Base-by-base conservation (phyloP, 2,797 vertebrate species). In the Euphonia xanthogaster region DNA sequence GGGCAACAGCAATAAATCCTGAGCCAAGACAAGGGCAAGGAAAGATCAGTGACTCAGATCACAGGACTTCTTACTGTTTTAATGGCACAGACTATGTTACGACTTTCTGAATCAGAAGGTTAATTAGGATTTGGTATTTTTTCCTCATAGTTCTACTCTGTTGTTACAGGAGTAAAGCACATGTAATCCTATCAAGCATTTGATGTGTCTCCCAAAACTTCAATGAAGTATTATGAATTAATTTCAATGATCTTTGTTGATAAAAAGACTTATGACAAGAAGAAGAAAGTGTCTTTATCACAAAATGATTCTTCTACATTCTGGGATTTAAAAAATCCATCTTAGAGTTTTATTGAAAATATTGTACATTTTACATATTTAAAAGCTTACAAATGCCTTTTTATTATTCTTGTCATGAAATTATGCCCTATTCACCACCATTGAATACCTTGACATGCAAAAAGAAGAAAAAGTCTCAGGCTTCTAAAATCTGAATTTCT, bases 401-500 rank as follows among this genome's bases (percentile, higher is more conserved):
- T 68, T 62, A 80, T 54, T 78, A 23, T 72, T 90, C 54, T 68
- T 84, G 22, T 72, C 11, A 68, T 80, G 10, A 83, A 95, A 75
- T 65, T 37, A 68, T 55, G 35, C 53, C 30, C 42, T 65, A 40
- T 84, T 90, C 54, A 92, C 30, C 28, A 44, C 21, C 14, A 35
- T 4, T 60, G 17, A 93, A 68, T 62, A 58, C 72, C 47, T 90
- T 82, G 50, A 72, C 68, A 61, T 4, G 8, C 33, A 77, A 74
- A 93, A 87, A 75, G 50, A 78, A 91, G 68, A 51, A 89, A 72
- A 8, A 15, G 42, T n/a, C 31, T 88, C 44, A n/a, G n/a, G 45
- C 31, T 86, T 68, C 62, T 76, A 66, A 94, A 92, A 66, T 53
- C 44, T 94, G 70, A 81, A 60, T 84, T 95, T 95, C 62, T 79